These are phyloP conservation scores for Vimba vimba DNA, from an alignment of 2,113 vertebrate species.

Conservation along the genomic window DNA sequence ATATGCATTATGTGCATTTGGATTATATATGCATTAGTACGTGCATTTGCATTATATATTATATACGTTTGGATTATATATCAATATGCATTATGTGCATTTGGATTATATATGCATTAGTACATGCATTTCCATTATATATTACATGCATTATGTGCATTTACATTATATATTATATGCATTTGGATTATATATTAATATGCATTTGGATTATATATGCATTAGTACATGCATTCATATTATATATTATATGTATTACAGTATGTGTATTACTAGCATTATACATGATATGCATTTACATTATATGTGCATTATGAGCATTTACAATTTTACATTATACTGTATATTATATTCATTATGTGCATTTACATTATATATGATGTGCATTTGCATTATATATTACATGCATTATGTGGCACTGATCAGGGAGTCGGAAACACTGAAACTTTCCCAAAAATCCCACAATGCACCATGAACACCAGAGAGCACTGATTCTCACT, in stretches of 20 bases:
- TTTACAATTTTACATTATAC: neutral
- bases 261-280: neutral
- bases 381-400: neutral
- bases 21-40: neutral
- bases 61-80: neutral
- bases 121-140: too few species aligned
- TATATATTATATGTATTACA: neutral
- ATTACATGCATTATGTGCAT: too few species aligned
- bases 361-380: neutral
- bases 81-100: neutral
- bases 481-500: too few species aligned
- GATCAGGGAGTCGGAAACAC: too few species aligned
- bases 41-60: neutral
- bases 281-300: neutral
- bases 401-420: neutral
- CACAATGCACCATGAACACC: too few species aligned
- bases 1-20: neutral
- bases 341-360: neutral
- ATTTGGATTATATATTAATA: too few species aligned
- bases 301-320: neutral
- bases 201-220: too few species aligned
- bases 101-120: neutral
- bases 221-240: neutral
- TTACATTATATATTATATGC: too few species aligned
- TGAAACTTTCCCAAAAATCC: too few species aligned